Base-by-base conservation (phyloP, 2,888 invertebrate species). In the Epinotia nisella region DNA sequence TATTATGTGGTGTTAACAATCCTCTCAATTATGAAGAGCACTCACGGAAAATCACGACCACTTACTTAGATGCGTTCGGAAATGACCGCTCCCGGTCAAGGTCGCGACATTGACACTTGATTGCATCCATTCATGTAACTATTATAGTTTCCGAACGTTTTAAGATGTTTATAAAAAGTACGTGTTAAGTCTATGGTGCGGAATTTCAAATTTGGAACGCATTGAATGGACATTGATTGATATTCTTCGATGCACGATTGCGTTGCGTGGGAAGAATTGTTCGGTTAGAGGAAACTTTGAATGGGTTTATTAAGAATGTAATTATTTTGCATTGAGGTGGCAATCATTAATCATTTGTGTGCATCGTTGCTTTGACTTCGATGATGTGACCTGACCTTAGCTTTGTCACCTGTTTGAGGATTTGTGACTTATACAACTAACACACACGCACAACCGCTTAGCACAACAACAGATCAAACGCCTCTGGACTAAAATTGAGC, bases 31-130 rank as follows among this genome's bases (percentile, higher is more conserved):
- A 72, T 24, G 3, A 61, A 41, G 55, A 61, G 45, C 60, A 67
- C 60, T 71, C 29, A 59, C 55, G 67, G 61, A 39, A 35, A 45
- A 66, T 71, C 51, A 39, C 71, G 67, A 67, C 35, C 35, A 9
- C 35, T 35, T 29, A 68, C 29, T 29, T 53, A 13, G 41, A 58
- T 65, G 49, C 53, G 60, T 66, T 72, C 66, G 73, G 73, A 68
- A 69, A 59, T 72, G 56, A 62, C 64, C 69, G 62, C 58, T 56
- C 11, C 24, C 53, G 58, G 58, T 69, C 73, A 73, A 73, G 73
- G 73, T 64, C 69, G 21, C 24, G 73, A 69, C 73, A 73, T 69
- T 73, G 73, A 64, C 73, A 73, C 73, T 41, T 69, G 69, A 73
- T 69, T 73, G 53, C 73, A 51, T 59, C 64, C 41, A 73, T 73